Base-by-base conservation (phyloP, 2,888 invertebrate species). In the Melipona bicolor region DNA sequence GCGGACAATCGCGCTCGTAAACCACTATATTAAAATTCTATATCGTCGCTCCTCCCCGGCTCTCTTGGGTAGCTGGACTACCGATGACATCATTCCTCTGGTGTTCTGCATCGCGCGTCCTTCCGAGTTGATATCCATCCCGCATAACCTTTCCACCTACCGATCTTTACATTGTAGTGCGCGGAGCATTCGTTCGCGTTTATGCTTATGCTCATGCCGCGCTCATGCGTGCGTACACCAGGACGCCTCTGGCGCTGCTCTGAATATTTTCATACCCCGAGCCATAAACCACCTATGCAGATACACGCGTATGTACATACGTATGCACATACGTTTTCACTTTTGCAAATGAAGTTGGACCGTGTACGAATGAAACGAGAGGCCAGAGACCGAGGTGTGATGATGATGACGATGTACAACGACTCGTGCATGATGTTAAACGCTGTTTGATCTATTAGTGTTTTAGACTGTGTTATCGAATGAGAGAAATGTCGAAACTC, bases 1-100 rank as follows among this genome's bases (percentile, higher is more conserved):
- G 92, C 92, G 94, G 94, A 94, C 94, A 94, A 94, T 94, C 94
- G 94, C 92, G 92, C 94, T 94, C 94, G 93, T 94, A 94, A 94
- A 94, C 87, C 93, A 93, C 93, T 94, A 93, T 94, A 94, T 94
- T 94, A 94, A 94, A 94, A 94, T 94, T 94, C 94, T 94, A 93
- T 94, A 94, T 93, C 92, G 81, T 87, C 87, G 4, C 32, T 87
- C 84, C 74, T 71, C 69, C 69, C 1, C 43, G 4, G 11, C 9
- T 2, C 43, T 9, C 43, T 43, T 43, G 43, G 43, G 65, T 74
- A 68, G 72, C 70, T 71, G n/a, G 32, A 64, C 32, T 77, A 50
- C 79, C 85, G 77, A 81, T 83, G 84, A 80, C 83, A 85, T 86
- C 81, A 77, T 72, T 75, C 77, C 79, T 62, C 65, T 62, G 52